These are phyloP conservation scores for Metellina segmentata DNA, from an alignment of 2,888 invertebrate species.

Conservation along the genomic window DNA sequence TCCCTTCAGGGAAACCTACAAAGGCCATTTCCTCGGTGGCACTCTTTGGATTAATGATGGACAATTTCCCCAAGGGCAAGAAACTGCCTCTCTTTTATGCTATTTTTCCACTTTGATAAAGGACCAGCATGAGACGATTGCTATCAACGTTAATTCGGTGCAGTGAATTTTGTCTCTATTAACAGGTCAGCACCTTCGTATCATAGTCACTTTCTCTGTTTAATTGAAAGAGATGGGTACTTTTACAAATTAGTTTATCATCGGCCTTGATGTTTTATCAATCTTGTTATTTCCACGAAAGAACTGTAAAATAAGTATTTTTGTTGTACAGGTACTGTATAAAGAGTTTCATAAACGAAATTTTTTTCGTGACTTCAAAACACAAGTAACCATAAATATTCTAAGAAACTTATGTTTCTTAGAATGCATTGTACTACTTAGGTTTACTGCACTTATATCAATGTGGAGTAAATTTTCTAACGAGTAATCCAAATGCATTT, in stretches of 20 bases:
- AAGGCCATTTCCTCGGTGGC: background rate
- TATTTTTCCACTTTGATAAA: background rate
- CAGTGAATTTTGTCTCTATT: background rate
- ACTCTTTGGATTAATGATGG: constrained; percentile 40
- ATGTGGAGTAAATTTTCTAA: too few relatives aligned
- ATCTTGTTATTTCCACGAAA: too few relatives aligned
- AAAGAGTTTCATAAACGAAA: too few relatives aligned
- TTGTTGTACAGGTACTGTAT: too few relatives aligned
- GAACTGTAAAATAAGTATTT: too few relatives aligned
- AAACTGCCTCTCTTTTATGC: background rate
- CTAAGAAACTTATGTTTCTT: too few relatives aligned
- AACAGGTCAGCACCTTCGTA: background rate
- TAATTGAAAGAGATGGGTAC: background rate
- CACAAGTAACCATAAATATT: too few relatives aligned
- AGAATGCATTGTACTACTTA: too few relatives aligned
- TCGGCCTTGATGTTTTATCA: too few relatives aligned
- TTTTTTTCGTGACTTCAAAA: too few relatives aligned
- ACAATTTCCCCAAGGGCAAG: constrained; percentile 9
- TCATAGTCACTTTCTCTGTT: background rate
- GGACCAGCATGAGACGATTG: constrained; percentile 2
- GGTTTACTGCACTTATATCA: too few relatives aligned
- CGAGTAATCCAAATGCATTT: background rate
- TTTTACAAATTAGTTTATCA: too few relatives aligned
- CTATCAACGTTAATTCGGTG: constrained; percentile 3
- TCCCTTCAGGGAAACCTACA: background rate